These are phyloP conservation scores for Typhlichthys subterraneus DNA, from an alignment of 2,797 vertebrate genomes.

Conservation along the genomic window DNA sequence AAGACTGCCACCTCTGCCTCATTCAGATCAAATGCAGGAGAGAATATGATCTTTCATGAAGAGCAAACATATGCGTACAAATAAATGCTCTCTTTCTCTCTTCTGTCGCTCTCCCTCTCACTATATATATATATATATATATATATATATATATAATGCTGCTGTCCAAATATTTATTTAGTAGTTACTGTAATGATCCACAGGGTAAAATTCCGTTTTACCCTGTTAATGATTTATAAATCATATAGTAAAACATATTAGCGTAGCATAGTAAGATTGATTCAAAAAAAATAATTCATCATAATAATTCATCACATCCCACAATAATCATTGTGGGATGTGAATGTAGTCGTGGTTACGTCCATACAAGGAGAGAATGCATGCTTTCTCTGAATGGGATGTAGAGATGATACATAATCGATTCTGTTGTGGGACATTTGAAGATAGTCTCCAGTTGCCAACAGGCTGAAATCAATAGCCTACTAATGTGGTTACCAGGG, in stretches of 20 bases:
- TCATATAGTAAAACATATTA: too few species aligned
- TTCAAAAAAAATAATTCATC: too few species aligned
- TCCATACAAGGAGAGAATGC: not conserved
- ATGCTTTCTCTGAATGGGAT: conserved; percentile 19
- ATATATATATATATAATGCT: too few species aligned
- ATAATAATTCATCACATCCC: too few species aligned
- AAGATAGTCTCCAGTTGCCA: conserved; percentile 24
- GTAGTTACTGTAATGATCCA: too few species aligned
- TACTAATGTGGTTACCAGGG: conserved; percentile 1
- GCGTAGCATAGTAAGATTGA: too few species aligned
- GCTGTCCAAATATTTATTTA: too few species aligned
- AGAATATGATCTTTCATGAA: conserved; percentile 21
- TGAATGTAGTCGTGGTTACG: not conserved
- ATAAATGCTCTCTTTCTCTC: not conserved
- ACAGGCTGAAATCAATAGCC: conserved; percentile 21
- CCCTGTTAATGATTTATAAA: too few species aligned
- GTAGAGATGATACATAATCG: conserved; percentile 29
- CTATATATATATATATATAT: too few species aligned
- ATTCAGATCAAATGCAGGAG: conserved; percentile 8
- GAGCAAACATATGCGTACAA: conserved; percentile 16
- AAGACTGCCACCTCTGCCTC: conserved; percentile 21
- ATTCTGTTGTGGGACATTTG: conserved; percentile 24
- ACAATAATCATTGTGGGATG: too few species aligned
- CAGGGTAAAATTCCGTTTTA: too few species aligned
- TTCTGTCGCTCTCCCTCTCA: not conserved